Base-by-base conservation (phyloP, 2,888 invertebrate genomes). In the Ennomos quercinarius region DNA sequence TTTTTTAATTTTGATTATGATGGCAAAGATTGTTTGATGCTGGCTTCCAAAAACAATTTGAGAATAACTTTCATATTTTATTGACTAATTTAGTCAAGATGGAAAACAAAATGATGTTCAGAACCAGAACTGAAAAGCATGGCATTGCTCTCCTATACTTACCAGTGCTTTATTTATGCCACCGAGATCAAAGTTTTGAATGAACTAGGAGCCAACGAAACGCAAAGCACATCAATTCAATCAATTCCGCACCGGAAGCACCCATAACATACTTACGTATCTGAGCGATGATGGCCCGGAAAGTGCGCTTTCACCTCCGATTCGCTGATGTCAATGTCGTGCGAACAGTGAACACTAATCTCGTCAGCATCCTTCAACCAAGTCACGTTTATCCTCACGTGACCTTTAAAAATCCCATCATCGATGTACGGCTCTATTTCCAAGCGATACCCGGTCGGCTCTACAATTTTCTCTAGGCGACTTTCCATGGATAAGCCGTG, bases 331-430 rank as follows among this genome's bases (percentile, higher is more conserved):
- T 93, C 87, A 44, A 96, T 81, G 62, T 95, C 94, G 17, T 93
- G 94, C 64, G 95, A 94, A 5, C 94, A 94, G 74, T 96, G 96
- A 0, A 97, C 80, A 0, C 89, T 93, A 50, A 97, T 93, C 73
- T 94, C 93, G 58, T 94, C 94, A 0, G 95, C 90, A 9, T 93
- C 93, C 47, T 93, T 89, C 27, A 93, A 86, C 94, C 96, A 96
- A 1, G 94, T 95, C 12, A 96, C 84, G 73, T 95, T 95, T 66
- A 97, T 96, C 67, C 90, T 92, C 0, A 97, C 95, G 51, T 91
- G 88, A 0, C 97, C 97, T 55, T 92, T 93, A 76, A 96, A 97
- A 10, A 93, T 88, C 0, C 93, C 94, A 50, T 95, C 94, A 39
- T 94, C 94, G 0, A 95, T 86, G 61, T 94, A 94, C 0, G 96